Evolutionary conservation across 2,888 invertebrate species (phyloP).

Genomic region (Hirtodrosophila duncani): DNA sequence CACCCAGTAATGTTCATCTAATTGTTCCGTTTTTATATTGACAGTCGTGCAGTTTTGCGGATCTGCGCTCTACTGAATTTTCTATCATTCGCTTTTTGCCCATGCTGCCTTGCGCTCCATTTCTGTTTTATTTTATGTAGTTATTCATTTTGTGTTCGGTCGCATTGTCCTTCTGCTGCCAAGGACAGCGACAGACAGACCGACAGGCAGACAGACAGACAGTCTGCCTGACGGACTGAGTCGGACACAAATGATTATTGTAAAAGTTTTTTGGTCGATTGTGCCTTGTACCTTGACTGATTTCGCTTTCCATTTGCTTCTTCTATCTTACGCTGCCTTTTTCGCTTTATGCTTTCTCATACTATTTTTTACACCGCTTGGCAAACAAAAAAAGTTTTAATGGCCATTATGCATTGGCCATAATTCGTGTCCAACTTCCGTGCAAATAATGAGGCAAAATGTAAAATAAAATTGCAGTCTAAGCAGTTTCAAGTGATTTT

Average conservation of each 20-base stretch:
- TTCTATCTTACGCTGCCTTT: neutral
- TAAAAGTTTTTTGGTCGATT: slow-evolving; percentile 63
- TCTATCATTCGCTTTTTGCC: slow-evolving; percentile 44
- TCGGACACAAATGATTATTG: slow-evolving; percentile 59
- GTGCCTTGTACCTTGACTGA: slow-evolving; percentile 37
- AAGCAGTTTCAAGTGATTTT: slow-evolving; percentile 59
- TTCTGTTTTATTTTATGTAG: slow-evolving; percentile 31
- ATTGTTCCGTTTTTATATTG: slow-evolving; percentile 63
- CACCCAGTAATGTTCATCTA: slow-evolving; percentile 23
- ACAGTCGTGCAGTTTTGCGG: slow-evolving; percentile 61
- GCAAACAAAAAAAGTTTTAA: slow-evolving; percentile 53
- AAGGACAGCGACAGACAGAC: slow-evolving; percentile 45
- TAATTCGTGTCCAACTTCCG: slow-evolving; percentile 51
- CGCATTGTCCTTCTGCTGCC: slow-evolving; percentile 32
- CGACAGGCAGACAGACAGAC: slow-evolving; percentile 8
- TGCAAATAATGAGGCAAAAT: slow-evolving; percentile 52
- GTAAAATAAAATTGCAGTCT: slow-evolving; percentile 55
- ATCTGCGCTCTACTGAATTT: slow-evolving; percentile 56
- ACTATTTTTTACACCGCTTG: slow-evolving; percentile 18
- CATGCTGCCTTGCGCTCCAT: neutral
- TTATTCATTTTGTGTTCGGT: slow-evolving; percentile 22
- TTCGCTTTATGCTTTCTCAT: neutral
- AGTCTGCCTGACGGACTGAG: slow-evolving; percentile 35
- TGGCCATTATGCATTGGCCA: slow-evolving; percentile 68
- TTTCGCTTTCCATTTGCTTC: slow-evolving; percentile 6